Evolutionary conservation across 2,888 invertebrate genomes (phyloP).

Genomic region (Troides oblongomaculatus): DNA sequence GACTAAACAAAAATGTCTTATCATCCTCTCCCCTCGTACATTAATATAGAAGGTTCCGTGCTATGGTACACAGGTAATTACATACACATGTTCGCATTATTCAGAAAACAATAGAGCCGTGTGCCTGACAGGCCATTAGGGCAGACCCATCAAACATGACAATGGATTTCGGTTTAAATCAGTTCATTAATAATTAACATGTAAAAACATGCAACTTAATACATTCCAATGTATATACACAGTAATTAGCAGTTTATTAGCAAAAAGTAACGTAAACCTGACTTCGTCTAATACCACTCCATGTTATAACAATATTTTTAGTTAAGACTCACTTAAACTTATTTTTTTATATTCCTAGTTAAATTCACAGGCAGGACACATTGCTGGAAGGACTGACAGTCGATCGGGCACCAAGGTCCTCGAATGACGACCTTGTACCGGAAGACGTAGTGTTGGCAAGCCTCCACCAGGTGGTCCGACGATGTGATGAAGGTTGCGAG

Average conservation of each 20-base stretch:
- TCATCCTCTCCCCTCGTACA: slow-evolving; percentile 18
- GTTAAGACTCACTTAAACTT: no score
- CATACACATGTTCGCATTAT: slow-evolving; percentile 50
- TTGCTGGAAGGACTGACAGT: no score
- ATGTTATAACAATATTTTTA: no score
- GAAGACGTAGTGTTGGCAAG: no score
- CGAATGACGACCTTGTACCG: no score
- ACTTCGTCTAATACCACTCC: no score
- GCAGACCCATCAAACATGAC: slow-evolving; percentile 45
- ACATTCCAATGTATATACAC: background rate
- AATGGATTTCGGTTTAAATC: slow-evolving; percentile 42
- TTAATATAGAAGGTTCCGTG: slow-evolving; percentile 50
- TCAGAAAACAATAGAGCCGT: slow-evolving; percentile 65
- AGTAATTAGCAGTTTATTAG: background rate
- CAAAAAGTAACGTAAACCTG: background rate
- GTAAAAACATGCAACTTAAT: slow-evolving; percentile 29
- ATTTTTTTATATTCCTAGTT: no score
- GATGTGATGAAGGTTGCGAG: no score
- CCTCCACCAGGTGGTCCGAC: no score
- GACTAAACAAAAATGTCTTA: slow-evolving; percentile 17
- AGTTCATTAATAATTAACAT: slow-evolving; percentile 34
- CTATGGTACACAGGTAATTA: slow-evolving; percentile 68
- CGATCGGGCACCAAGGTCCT: no score
- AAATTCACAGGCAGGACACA: no score
- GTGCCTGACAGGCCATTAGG: slow-evolving; percentile 71